Evolutionary conservation across 2,797 vertebrate species (phyloP).

Genomic region (Pangasius mekongensis): DNA sequence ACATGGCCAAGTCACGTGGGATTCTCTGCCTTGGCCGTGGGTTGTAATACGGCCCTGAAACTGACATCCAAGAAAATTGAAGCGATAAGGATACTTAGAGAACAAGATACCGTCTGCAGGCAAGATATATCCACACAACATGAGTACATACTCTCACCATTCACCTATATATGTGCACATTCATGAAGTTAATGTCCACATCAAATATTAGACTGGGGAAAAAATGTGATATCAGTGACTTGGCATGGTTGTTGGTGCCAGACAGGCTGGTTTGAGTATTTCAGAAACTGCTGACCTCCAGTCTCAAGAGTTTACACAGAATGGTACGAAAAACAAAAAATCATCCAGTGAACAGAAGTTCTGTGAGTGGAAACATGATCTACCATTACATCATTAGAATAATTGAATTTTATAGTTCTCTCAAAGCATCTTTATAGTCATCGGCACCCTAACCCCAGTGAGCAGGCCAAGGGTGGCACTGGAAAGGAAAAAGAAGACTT

Average conservation of each 20-base stretch:
- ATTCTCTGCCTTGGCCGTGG: constrained; percentile 94
- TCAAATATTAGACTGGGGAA: background rate
- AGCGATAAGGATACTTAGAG: background rate
- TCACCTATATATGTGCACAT: background rate
- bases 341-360: background rate
- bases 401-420: background rate
- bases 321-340: background rate
- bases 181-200: background rate
- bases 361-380: background rate
- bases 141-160: background rate
- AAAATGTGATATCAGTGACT: background rate
- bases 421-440: background rate
- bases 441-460: background rate
- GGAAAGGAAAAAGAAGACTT: background rate
- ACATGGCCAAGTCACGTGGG: constrained; percentile 96
- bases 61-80: constrained; percentile 5
- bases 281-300: background rate
- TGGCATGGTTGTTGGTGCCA: background rate
- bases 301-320: background rate
- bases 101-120: background rate
- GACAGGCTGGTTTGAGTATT: background rate
- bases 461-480: background rate
- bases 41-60: constrained; percentile 93
- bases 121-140: background rate
- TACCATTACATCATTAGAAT: background rate